These are phyloP conservation scores for Xenentodon cancila DNA, from an alignment of 2,797 vertebrate species.

Conservation along the genomic window DNA sequence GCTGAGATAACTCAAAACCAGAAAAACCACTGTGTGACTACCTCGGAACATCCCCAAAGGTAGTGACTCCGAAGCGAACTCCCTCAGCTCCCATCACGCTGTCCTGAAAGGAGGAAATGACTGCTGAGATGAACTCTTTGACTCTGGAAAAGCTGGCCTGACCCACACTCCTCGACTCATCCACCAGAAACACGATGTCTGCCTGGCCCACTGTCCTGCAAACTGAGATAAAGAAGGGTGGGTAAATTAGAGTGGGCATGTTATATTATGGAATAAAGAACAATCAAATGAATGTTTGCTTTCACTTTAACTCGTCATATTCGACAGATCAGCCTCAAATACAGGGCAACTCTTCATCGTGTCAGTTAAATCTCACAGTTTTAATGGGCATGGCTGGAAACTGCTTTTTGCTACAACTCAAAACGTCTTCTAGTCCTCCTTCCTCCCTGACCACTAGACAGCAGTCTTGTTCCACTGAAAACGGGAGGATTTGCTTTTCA, in stretches of 20 bases:
- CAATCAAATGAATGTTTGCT: too few species aligned
- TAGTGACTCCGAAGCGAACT: conserved; percentile 86
- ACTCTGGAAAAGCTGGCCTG: conserved; percentile 75
- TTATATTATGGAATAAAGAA: too few species aligned
- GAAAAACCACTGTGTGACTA: conserved; percentile 39
- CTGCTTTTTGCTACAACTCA: not conserved
- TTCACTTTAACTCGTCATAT: not conserved
- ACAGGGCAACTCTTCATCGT: too few species aligned
- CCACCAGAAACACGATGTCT: conserved; percentile 87
- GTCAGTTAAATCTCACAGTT: not conserved
- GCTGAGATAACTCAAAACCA: not conserved
- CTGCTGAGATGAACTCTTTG: conserved; percentile 82
- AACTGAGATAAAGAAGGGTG: conserved; percentile 63
- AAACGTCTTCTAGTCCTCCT: conserved; percentile 2
- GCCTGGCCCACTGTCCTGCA: conserved; percentile 85
- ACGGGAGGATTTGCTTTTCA: not conserved
- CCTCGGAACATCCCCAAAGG: conserved; percentile 86
- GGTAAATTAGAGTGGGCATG: not conserved
- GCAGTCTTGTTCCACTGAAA: conserved; percentile 67
- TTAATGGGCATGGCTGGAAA: not conserved
- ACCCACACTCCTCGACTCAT: conserved; percentile 83
- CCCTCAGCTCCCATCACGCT: conserved; percentile 77
- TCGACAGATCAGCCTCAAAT: not conserved
- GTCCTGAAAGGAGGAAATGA: conserved; percentile 80
- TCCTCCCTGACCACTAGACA: conserved; percentile 70